Evolutionary conservation across 2,888 invertebrate species (phyloP).

Genomic region (Stenoptilia bipunctidactyla): DNA sequence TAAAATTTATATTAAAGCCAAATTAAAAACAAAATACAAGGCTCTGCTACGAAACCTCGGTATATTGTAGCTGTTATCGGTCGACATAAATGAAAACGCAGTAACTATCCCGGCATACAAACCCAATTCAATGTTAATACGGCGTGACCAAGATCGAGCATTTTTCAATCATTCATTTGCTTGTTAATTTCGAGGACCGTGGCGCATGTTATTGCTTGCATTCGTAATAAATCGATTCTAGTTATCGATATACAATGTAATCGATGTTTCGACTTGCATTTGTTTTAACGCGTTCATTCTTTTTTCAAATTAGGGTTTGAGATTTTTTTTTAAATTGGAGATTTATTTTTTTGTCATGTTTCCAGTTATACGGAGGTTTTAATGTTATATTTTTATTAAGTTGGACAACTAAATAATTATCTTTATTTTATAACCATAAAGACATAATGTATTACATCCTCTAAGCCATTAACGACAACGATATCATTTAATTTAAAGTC

Average conservation of each 20-base stretch:
- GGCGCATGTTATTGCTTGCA: slow-evolving; percentile 62
- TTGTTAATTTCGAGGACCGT: slow-evolving; percentile 65
- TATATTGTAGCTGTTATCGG: slow-evolving; percentile 48
- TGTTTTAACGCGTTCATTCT: slow-evolving; percentile 8
- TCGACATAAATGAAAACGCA: slow-evolving; percentile 35
- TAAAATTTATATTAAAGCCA: slow-evolving; percentile 7
- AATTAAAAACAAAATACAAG: slow-evolving; percentile 1
- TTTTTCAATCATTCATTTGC: slow-evolving; percentile 65
- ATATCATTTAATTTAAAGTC: too few species aligned
- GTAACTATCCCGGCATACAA: slow-evolving; percentile 46
- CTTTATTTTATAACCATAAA: slow-evolving; percentile 4
- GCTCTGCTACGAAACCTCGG: slow-evolving; percentile 10
- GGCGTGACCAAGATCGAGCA: slow-evolving; percentile 53
- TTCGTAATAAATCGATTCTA: slow-evolving; percentile 24
- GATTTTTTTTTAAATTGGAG: too few species aligned
- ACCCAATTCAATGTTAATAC: slow-evolving; percentile 67
- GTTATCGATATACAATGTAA: slow-evolving; percentile 14
- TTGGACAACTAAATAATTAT: too few species aligned
- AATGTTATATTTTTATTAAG: too few species aligned
- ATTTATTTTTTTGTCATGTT: too few species aligned
- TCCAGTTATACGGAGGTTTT: too few species aligned
- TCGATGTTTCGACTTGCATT: slow-evolving; percentile 15
- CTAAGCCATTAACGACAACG: neutral
- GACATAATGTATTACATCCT: neutral
- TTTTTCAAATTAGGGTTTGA: too few species aligned